These are phyloP conservation scores for Brevipalpus yothersi DNA, from an alignment of 1,140 invertebrate species.

Conservation along the genomic window DNA sequence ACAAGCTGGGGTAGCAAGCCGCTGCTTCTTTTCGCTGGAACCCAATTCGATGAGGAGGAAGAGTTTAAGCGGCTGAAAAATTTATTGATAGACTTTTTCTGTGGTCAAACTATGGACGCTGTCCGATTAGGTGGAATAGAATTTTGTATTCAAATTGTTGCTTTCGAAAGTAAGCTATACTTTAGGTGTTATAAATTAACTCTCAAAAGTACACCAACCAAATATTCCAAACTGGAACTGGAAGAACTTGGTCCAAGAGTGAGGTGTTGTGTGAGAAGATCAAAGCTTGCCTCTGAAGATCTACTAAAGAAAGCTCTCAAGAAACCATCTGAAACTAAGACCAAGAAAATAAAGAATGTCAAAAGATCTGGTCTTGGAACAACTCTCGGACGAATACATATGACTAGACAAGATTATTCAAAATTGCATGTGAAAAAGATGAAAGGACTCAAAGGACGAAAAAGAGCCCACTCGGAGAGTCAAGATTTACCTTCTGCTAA, in stretches of 20 bases:
- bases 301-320: constrained; percentile 64
- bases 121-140: constrained; percentile 75
- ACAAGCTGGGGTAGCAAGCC: constrained; percentile 62
- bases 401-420: constrained; percentile 61
- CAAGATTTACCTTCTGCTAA: no score
- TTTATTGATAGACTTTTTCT: constrained; percentile 71
- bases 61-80: constrained; percentile 62
- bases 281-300: constrained; percentile 66
- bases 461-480: no score
- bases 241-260: constrained; percentile 83
- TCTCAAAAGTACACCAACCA: constrained; percentile 70
- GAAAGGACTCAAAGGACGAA: constrained; percentile 39
- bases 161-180: constrained; percentile 46
- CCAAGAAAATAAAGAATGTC: constrained; percentile 73
- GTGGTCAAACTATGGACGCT: constrained; percentile 48
- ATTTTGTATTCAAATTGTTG: constrained; percentile 69
- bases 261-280: constrained; percentile 57
- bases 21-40: constrained; percentile 75
- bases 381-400: constrained; percentile 68
- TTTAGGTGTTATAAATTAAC: constrained; percentile 67
- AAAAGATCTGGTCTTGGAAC: constrained; percentile 59
- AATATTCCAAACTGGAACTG: constrained; percentile 57
- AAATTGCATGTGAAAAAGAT: constrained; percentile 76
- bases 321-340: constrained; percentile 21
- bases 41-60: constrained; percentile 50